phyloP scores from a whole-genome alignment of 2,113 vertebrate genomes.

The Pavo muticus region DNA sequence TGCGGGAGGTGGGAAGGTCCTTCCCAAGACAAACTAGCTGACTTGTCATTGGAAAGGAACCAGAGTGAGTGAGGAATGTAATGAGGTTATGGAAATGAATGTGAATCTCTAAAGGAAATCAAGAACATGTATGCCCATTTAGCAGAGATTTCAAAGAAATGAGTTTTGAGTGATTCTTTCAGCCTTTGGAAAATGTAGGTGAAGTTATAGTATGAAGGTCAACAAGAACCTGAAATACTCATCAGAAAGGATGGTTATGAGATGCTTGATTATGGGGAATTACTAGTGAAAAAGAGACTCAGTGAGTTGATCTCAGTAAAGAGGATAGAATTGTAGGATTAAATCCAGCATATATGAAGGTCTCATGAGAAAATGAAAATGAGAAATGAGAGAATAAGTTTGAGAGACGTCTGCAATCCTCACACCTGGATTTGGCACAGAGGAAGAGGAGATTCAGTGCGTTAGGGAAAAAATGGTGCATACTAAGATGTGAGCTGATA shows the following conservation, averaged over 20 bases:
- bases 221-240: background rate
- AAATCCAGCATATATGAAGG: background rate
- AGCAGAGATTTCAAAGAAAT: background rate
- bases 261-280: background rate
- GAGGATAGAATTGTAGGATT: background rate
- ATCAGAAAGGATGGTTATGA: background rate
- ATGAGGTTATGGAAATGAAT: background rate
- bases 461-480: background rate
- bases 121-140: background rate
- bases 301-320: background rate
- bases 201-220: background rate
- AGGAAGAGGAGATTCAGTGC: background rate
- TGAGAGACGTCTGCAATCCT: background rate
- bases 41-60: background rate
- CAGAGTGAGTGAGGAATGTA: rapidly evolving
- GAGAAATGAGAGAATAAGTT: background rate
- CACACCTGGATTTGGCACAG: background rate
- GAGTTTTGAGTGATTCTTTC: background rate
- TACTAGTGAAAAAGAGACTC: background rate
- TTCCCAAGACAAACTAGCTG: background rate
- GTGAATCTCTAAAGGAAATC: background rate
- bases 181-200: background rate
- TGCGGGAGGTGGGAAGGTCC: background rate
- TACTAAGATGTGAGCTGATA: background rate
- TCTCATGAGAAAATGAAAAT: background rate